A percentile compares a stretch with the other conserved stretches of the same genome.
Evolutionary conservation across 2,113 vertebrate genomes (phyloP).

Genomic region (Elgaria multicarinata): DNA sequence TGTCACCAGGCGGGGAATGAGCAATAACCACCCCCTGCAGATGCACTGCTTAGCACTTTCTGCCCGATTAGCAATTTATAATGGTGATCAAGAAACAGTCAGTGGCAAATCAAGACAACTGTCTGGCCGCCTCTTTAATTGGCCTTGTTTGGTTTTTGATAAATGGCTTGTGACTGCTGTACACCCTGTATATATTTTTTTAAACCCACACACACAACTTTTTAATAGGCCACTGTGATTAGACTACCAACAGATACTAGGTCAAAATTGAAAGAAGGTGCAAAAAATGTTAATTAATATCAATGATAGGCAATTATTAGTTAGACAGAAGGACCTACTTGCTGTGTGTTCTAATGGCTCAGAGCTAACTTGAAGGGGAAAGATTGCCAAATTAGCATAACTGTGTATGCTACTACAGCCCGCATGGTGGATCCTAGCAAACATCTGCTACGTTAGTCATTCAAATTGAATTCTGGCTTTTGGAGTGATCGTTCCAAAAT

Average conservation of each 20-base stretch:
- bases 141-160: constrained; percentile 99
- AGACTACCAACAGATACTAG: constrained; percentile 98
- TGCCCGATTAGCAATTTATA: constrained; percentile 99
- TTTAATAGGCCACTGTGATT: constrained; percentile 96
- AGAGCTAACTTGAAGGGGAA: constrained; percentile 93
- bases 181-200: constrained; percentile 82
- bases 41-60: constrained; percentile 88
- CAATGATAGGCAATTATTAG: constrained; percentile 99
- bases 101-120: constrained; percentile 98
- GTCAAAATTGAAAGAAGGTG: constrained; percentile 95
- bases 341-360: constrained; percentile 97
- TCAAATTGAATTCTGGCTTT: constrained; percentile 96
- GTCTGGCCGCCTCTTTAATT: constrained; percentile 97
- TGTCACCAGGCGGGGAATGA: constrained; percentile 91
- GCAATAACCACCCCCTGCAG: constrained; percentile 87
- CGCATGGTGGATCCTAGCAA: constrained; percentile 93
- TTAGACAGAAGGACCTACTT: constrained; percentile 99
- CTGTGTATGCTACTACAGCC: constrained; percentile 84
- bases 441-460: constrained; percentile 99
- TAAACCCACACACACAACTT: constrained; percentile 74
- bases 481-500: constrained; percentile 91
- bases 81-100: constrained; percentile 99
- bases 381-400: constrained; percentile 97
- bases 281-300: constrained; percentile 99
- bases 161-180: constrained; percentile 92